Percentiles rank a stretch among this genome's conserved stretches.
These are phyloP conservation scores for Halocynthia roretzi DNA, from an alignment of 23 tunicate genomes.

Conservation along the genomic window DNA sequence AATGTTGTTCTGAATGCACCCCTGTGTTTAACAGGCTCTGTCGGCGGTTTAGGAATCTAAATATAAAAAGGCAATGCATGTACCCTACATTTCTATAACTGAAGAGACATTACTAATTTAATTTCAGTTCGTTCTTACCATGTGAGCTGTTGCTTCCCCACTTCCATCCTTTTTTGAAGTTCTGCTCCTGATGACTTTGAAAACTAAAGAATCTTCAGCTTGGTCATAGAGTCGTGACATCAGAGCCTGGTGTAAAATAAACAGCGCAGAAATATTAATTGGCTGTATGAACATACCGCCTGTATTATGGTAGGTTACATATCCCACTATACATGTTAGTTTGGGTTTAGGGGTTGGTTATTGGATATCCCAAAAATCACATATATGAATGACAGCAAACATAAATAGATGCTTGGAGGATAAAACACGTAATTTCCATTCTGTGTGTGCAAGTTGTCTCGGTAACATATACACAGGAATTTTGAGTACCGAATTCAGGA, in stretches of 20 bases:
- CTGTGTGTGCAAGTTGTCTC: too few relatives aligned
- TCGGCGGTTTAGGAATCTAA: background rate
- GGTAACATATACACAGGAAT: too few relatives aligned
- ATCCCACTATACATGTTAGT: too few relatives aligned
- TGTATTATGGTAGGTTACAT: too few relatives aligned
- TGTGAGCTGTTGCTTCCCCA: background rate
- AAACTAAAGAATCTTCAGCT: conserved; percentile 66
- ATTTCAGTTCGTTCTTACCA: background rate
- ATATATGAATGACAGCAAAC: too few relatives aligned
- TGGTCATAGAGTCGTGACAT: conserved; percentile 34
- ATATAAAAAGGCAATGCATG: background rate
- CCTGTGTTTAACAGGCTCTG: background rate
- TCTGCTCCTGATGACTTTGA: conserved; percentile 34
- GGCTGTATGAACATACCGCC: background rate
- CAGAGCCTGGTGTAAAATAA: conserved; percentile 36
- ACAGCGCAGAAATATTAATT: background rate
- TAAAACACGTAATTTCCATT: too few relatives aligned
- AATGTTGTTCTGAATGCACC: conserved; percentile 55
- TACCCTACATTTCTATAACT: background rate
- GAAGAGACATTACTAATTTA: background rate
- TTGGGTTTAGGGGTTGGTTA: too few relatives aligned
- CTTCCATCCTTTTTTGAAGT: background rate
- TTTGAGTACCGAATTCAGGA: too few relatives aligned
- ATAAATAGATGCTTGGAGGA: too few relatives aligned
- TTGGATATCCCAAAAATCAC: too few relatives aligned